Evolutionary conservation across 2,113 vertebrate genomes (phyloP), one percentile per base, ranked within the genome.

Genomic region (Macrotis lagotis): DNA sequence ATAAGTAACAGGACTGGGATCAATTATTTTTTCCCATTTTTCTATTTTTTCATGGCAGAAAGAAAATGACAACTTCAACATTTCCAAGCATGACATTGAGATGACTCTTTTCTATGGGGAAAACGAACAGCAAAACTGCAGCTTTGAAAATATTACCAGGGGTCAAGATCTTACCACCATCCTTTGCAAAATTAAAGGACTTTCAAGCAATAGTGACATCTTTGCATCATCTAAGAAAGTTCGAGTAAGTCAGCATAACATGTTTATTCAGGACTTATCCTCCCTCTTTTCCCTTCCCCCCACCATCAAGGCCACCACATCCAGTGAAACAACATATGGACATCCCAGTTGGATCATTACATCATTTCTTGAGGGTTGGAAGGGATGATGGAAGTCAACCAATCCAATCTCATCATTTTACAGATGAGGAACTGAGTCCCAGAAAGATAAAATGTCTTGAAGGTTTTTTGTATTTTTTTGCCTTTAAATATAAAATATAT

Each of bases 11-110:
- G 37, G 22, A n/a, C 16, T 44, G 66, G 19, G 14, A n/a, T 83
- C 16, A 16, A 44, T 22, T 2, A 44, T 44, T 97, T 37, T 89
- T 96, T 88, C 25, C 92, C 97, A 1, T 93, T 90, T 95, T 92
- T 8, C 0, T 19, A 95, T 92, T 92, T 96, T 96, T 92, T 97
- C 8, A 88, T 94, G 97, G 51, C 95, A 99, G 99, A 99, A 99
- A 99, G 98, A 97, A 95, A 98, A 98, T 4, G 99, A 99, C 97
- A 96, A 98, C n/a, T 98, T 99, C 97, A 97, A 98, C 92, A 98
- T 99, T 96, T 98, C 48, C 48, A 48, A 19, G 48, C 94, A 89
- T 0, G 99, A 99, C 91, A 91, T 99, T 51, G 96, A 98, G 51
- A 98, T 97, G 8, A 98, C 99, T n/a, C 97, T 97, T 89, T 98